Evolutionary conservation across 2,797 vertebrate species (phyloP).

Genomic region (Cryptoblepharus egeriae): DNA sequence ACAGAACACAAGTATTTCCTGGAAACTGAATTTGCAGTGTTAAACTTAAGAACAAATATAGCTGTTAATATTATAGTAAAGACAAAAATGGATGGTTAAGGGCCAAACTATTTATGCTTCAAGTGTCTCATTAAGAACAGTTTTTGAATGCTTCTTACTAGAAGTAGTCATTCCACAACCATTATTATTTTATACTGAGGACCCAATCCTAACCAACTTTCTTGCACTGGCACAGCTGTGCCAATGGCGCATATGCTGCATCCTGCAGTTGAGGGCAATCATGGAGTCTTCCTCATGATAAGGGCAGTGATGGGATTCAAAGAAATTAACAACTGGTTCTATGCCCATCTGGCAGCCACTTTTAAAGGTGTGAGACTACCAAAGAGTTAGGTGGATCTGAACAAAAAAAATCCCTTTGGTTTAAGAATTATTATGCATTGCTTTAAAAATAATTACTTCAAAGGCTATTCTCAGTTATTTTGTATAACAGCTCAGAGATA

Average conservation of each 20-base stretch:
- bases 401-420: neutral
- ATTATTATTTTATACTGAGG: neutral
- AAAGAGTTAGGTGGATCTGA: neutral
- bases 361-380: neutral
- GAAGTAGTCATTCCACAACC: neutral
- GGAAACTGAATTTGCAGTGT: neutral
- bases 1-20: neutral
- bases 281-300: no score
- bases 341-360: no score
- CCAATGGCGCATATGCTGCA: no score
- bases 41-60: constrained; percentile 4
- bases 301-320: no score
- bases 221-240: no score
- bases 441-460: neutral
- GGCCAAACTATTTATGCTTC: constrained; percentile 16
- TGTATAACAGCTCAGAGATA: neutral
- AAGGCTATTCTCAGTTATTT: constrained; percentile 4
- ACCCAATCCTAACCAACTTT: no score
- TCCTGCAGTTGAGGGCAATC: no score
- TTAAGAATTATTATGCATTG: neutral
- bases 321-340: no score
- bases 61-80: constrained; percentile 22
- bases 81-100: neutral
- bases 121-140: constrained; percentile 18
- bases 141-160: neutral